Evolutionary conservation across 2,888 invertebrate species (phyloP).

Genomic region (Ceraclea dissimilis): DNA sequence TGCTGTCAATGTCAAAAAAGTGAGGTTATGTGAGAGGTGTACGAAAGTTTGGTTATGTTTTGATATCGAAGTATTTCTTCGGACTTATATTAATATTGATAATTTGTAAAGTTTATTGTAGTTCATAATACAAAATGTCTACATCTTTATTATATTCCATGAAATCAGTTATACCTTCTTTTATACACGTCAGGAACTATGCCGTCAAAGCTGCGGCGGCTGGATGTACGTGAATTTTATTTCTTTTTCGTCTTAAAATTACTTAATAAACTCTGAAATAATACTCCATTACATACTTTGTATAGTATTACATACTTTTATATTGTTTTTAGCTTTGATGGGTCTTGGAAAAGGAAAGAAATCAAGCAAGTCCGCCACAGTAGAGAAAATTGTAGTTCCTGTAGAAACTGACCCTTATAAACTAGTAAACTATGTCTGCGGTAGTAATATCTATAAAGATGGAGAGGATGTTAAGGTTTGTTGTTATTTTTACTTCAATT

Average conservation of each 20-base stretch:
- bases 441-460: constrained; percentile 72
- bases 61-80: not conserved
- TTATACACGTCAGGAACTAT: constrained; percentile 2
- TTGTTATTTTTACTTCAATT: not conserved
- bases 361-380: constrained; percentile 49
- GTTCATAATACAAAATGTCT: not conserved
- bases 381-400: constrained; percentile 66
- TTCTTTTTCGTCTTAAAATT: not conserved
- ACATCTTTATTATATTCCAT: not conserved
- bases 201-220: constrained; percentile 9
- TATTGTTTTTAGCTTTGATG: constrained; percentile 28
- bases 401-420: constrained; percentile 79
- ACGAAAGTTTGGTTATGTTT: not conserved
- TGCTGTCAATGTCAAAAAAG: too few relatives aligned
- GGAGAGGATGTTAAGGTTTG: constrained; percentile 70
- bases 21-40: too few relatives aligned
- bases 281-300: not conserved
- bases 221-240: not conserved
- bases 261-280: too few relatives aligned
- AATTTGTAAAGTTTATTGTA: not conserved
- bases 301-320: not conserved
- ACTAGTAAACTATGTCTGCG: constrained; percentile 72
- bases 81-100: not conserved
- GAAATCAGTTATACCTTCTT: not conserved
- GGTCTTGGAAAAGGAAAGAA: constrained; percentile 52